Percentiles rank a stretch among this genome's conserved stretches.
These are phyloP conservation scores for Pachycephus smyrnensis DNA, from an alignment of 2,888 invertebrate species.

Conservation along the genomic window DNA sequence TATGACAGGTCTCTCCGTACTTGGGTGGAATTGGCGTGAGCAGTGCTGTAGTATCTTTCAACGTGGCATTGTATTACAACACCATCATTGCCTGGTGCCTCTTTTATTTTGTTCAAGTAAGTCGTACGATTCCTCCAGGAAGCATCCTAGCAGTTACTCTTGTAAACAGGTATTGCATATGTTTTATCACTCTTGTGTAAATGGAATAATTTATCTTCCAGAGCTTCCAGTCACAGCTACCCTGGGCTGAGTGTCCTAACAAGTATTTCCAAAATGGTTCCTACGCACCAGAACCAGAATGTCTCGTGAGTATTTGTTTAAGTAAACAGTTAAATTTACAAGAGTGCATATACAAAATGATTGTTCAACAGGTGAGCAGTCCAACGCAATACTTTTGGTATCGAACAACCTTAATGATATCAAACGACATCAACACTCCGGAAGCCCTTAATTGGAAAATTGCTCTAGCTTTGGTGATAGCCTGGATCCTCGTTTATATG, in stretches of 20 bases:
- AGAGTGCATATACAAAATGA: neutral
- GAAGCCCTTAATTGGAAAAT: conserved; percentile 93
- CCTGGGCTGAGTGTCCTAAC: conserved; percentile 93
- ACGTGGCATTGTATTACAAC: conserved; percentile 97
- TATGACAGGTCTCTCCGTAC: conserved; percentile 79
- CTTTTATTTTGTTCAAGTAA: conserved; percentile 87
- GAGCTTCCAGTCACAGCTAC: conserved; percentile 91
- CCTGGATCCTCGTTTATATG: conserved; percentile 95
- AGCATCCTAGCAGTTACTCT: neutral
- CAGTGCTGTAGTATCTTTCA: conserved; percentile 95
- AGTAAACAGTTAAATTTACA: neutral
- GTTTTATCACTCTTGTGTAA: neutral
- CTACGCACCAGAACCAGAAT: conserved; percentile 84
- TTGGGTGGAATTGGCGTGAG: conserved; percentile 92
- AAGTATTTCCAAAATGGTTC: conserved; percentile 84
- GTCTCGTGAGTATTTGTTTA: conserved; percentile 73
- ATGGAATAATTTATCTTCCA: conserved; percentile 42
- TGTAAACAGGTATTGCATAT: neutral
- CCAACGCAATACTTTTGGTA: conserved; percentile 98
- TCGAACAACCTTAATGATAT: conserved; percentile 89
- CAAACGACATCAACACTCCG: conserved; percentile 87
- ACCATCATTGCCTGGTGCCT: conserved; percentile 98
- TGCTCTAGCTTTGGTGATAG: conserved; percentile 84
- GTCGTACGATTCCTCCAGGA: conserved; percentile 11
- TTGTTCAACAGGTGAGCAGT: conserved; percentile 76